Evolutionary conservation across 2,888 invertebrate species (phyloP).

Genomic region (Ophioninae sp.): DNA sequence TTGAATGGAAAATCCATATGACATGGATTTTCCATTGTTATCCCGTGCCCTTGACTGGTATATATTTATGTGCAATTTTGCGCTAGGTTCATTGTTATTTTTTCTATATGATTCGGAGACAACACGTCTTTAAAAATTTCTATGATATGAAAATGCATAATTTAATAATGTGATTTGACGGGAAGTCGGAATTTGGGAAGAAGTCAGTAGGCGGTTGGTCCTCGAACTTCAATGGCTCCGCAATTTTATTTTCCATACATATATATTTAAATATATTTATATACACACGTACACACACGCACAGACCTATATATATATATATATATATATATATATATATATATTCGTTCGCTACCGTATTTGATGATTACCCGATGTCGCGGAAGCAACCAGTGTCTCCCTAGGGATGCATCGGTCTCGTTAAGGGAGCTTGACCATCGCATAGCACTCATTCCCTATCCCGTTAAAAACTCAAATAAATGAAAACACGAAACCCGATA

Average conservation of each 20-base stretch:
- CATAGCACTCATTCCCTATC: conserved; percentile 9
- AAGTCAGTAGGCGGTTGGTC: too few relatives aligned
- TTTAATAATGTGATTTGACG: too few relatives aligned
- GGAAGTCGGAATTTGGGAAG: too few relatives aligned
- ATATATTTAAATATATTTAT: neutral
- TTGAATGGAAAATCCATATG: too few relatives aligned
- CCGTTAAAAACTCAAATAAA: conserved; percentile 33
- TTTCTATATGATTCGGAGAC: too few relatives aligned
- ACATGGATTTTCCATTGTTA: too few relatives aligned
- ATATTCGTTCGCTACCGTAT: conserved; percentile 32
- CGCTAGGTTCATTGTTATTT: too few relatives aligned
- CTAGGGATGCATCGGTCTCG: conserved; percentile 59
- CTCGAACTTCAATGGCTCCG: too few relatives aligned
- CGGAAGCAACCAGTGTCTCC: conserved; percentile 48
- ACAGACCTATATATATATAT: neutral
- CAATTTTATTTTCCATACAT: neutral
- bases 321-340: conserved; percentile 7
- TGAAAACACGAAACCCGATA: conserved; percentile 4
- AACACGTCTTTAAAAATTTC: too few relatives aligned
- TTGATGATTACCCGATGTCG: conserved; percentile 44
- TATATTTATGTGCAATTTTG: too few relatives aligned
- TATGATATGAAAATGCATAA: too few relatives aligned
- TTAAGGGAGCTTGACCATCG: conserved; percentile 51
- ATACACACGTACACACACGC: conserved; percentile 6
- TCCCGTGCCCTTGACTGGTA: too few relatives aligned